Base-by-base conservation (phyloP, 2,888 invertebrate species). In the Baccha elongata region DNA sequence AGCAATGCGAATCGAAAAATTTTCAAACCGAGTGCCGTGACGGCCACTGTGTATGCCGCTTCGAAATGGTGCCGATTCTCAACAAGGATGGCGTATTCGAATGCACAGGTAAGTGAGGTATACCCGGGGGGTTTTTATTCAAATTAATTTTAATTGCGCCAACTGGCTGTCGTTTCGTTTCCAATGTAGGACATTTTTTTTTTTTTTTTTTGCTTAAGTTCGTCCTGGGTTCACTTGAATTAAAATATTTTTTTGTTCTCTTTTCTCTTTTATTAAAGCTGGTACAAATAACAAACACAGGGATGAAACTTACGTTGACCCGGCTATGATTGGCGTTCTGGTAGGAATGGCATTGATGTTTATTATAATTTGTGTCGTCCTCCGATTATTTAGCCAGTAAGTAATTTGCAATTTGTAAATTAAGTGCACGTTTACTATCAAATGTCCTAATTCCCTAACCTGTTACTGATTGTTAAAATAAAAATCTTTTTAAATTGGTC, bases 321-420 rank as follows among this genome's bases (percentile, higher is more conserved):
- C 97, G 48, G 96, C 97, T 55, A 97, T 97, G 97, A 97, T 97
- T 89, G 95, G 96, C 65, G 95, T 97, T 64, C 93, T 97, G 86
- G 96, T 96, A 84, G 97, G 95, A 71, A 96, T 97, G 95, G 96
- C 95, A 85, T 93, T 97, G 86, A 98, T 97, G 97, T 97, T 97
- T 91, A 93, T 97, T 91, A 97, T 97, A 90, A 96, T 98, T 88
- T 97, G 97, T 91, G 96, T 97, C 86, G 97, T 97, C 55, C 93
- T 98, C 81, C 94, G 96, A 88, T 93, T 97, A 87, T 98, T 98
- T 91, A 97, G 97, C 95, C 96, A 95, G 97, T 97, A 92, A 93
- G 93, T 92, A 88, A 87, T 85, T 62, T 75, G 46, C 35, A 65
- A 64, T 60, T 26, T 67, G 32, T 75, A 62, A 58, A 67, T 55